Evolutionary conservation across 1,140 invertebrate species (phyloP).

Genomic region (Delia radicum): DNA sequence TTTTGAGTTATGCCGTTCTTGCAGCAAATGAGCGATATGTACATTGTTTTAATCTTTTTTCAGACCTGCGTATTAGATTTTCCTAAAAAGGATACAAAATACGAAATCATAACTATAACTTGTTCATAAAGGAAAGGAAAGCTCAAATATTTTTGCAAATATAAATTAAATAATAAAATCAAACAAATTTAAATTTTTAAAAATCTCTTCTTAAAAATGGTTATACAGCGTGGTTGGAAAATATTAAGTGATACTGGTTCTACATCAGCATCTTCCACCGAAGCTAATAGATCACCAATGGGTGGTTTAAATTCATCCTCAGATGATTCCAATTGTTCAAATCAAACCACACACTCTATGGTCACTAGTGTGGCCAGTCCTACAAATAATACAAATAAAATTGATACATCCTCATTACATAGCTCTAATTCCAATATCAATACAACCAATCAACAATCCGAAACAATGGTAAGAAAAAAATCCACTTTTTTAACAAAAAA

Average conservation of each 20-base stretch:
- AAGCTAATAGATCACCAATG: conserved; percentile 42
- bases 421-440: background rate
- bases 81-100: background rate
- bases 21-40: too few species aligned
- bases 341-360: conserved; percentile 52
- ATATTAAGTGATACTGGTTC: conserved; percentile 43
- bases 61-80: background rate
- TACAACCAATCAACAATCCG: background rate
- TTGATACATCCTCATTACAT: background rate
- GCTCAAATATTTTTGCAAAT: background rate
- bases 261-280: conserved; percentile 32
- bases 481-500: too few species aligned
- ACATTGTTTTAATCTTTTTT: background rate
- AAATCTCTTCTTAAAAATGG: conserved; percentile 34
- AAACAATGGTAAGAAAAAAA: conserved; percentile 31
- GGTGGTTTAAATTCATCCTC: conserved; percentile 43
- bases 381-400: conserved; percentile 23
- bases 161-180: background rate
- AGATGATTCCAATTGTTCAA: conserved; percentile 52
- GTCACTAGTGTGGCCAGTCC: conserved; percentile 47
- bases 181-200: background rate
- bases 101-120: background rate
- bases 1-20: too few species aligned
- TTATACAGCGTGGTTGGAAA: conserved; percentile 53
- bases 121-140: background rate